Conservation (phyloP, 1,140 invertebrate species). For the Proales similis region DNA sequence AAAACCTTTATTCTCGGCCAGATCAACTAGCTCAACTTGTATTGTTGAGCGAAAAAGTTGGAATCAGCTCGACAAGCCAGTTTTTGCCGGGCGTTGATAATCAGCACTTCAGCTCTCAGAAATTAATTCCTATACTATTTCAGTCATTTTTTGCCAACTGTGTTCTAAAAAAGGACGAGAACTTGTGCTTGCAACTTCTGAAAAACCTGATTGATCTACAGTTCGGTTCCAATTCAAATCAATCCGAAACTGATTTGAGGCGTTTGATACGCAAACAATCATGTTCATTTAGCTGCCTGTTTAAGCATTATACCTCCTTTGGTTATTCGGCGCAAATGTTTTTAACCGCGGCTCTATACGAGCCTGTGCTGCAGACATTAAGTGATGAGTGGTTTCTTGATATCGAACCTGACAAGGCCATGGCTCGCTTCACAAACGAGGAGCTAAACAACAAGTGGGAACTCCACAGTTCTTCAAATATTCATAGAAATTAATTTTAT, state of each 20-base stretch:
- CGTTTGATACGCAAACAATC: constrained; percentile 71
- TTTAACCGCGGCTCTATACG: constrained; percentile 78
- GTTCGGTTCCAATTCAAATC: constrained; percentile 55
- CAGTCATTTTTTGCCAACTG: constrained; percentile 75
- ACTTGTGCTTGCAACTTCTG: constrained; percentile 67
- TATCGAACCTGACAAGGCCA: constrained; percentile 77
- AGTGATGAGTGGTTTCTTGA: constrained; percentile 86
- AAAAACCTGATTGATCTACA: constrained; percentile 74
- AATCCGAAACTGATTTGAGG: constrained; percentile 71
- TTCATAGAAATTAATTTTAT: neutral
- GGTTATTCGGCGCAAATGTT: constrained; percentile 82
- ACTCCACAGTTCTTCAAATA: neutral
- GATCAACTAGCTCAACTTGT: constrained; percentile 71
- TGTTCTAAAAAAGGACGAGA: constrained; percentile 71
- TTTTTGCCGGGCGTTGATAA: constrained; percentile 40
- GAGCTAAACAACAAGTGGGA: constrained; percentile 59
- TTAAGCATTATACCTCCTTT: constrained; percentile 79
- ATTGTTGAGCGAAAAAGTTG: constrained; percentile 65
- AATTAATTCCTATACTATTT: constrained; percentile 62
- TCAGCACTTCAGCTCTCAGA: constrained; percentile 32
- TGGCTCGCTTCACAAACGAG: constrained; percentile 63
- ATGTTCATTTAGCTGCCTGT: constrained; percentile 79
- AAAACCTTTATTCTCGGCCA: constrained; percentile 67
- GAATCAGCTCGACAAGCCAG: constrained; percentile 49
- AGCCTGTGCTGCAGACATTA: constrained; percentile 81